Evolutionary conservation across 2,888 invertebrate genomes (phyloP).

Genomic region (Ennomos fuscantarius): DNA sequence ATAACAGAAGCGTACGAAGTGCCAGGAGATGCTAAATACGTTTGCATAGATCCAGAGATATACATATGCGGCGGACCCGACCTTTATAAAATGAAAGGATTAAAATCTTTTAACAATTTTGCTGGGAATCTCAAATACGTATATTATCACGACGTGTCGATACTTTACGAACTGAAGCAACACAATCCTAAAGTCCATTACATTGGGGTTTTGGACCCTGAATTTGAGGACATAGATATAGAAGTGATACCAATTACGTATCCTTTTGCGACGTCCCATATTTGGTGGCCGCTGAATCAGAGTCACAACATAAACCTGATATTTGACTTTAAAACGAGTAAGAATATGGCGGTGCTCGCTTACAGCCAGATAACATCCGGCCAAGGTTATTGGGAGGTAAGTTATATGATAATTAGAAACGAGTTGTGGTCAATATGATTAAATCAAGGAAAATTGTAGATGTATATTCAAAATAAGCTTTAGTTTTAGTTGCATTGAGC

Average conservation of each 20-base stretch:
- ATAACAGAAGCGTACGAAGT: constrained; percentile 89
- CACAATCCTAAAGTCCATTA: constrained; percentile 94
- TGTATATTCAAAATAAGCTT: constrained; percentile 29
- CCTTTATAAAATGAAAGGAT: constrained; percentile 91
- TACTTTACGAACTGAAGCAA: constrained; percentile 94
- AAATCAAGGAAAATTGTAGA: constrained; percentile 36
- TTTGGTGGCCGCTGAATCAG: constrained; percentile 94
- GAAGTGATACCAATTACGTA: constrained; percentile 96
- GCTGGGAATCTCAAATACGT: constrained; percentile 96
- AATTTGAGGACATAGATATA: constrained; percentile 93
- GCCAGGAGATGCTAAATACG: constrained; percentile 87
- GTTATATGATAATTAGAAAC: constrained; percentile 39
- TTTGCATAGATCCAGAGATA: constrained; percentile 97
- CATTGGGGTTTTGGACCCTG: constrained; percentile 91
- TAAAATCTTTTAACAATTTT: constrained; percentile 93
- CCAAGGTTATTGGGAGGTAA: constrained; percentile 95
- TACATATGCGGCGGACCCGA: constrained; percentile 96
- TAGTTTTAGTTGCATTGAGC: constrained; percentile 19
- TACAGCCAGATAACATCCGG: constrained; percentile 92
- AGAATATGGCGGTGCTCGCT: constrained; percentile 93
- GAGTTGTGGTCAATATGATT: constrained; percentile 31
- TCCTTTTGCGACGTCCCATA: constrained; percentile 95
- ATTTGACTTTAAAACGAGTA: constrained; percentile 94
- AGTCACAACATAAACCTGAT: constrained; percentile 90
- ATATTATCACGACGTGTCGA: constrained; percentile 96